Evolutionary conservation across 2,797 vertebrate species (phyloP), one percentile per base, ranked within the genome.

Genomic region (Megaceryle alcyon): DNA sequence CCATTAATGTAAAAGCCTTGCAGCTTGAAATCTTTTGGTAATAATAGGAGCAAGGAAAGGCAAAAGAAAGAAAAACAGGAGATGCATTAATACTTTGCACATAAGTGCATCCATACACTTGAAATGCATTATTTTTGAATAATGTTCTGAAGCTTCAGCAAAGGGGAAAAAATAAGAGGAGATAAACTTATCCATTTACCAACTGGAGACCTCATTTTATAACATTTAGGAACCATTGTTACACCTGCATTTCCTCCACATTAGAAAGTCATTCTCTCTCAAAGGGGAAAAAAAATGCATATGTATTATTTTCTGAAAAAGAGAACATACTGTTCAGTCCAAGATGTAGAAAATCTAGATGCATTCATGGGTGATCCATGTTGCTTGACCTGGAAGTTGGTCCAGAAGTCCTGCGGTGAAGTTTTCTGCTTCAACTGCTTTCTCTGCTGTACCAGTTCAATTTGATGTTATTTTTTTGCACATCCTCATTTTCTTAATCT

Each of bases 81-180:
- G 53, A 77, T 77, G 49, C 64, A 84, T 49, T 78, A 89, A 57
- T 49, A 82, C 51, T 95, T 95, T 88, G 25, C 65, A 85, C 39
- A 6, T 86, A 93, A 96, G 76, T 86, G 57, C 60, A 75, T 44
- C 31, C 19, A 25, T 41, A 37, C 48, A 65, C 61, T 89, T 90
- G 72, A 95, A 93, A 91, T 81, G 29, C 49, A 87, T 94, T 77
- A 73, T 70, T 86, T 95, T 64, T 82, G 57, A 93, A 81, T 94
- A 81, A 92, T 37, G 6, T 44, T 79, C 41, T 68, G 65, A 68
- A 81, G 46, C 21, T 85, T 8, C 20, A 91, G 53, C 9, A 89
- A 93, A 61, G 29, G 20, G 21, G 7, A 35, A 71, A 77, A 82
- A 88, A 60, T 46, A 57, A 64, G 29, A 70, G 31, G 77, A 82